Base-by-base conservation (phyloP, 1,140 invertebrate species). In the Neodiprion lecontei region DNA sequence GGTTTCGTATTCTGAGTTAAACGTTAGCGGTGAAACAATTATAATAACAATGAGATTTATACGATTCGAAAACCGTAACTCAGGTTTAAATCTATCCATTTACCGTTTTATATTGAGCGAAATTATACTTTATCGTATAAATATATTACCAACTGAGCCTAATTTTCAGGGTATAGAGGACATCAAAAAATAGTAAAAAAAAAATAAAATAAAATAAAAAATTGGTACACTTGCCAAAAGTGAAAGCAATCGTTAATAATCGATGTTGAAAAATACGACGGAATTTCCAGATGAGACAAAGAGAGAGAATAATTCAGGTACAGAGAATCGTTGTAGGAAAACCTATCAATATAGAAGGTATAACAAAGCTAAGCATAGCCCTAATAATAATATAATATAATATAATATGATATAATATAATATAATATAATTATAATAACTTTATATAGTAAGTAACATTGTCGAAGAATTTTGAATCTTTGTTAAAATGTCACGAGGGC, bases 241-340 rank as follows among this genome's bases (percentile, higher is more conserved):
- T 40, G 17, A 21, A 21, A 40, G 28, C 28, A 40, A 3, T 40
- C 5, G 28, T 40, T 40, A 40, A 1, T 40, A 40, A 40, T 40
- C 5, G 28, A 1, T 40, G 5, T 0, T 40, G 28, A 40, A 40
- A 40, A 40, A 40, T 2, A 40, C 1, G 28, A 40, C 28, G 5
- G 28, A 40, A 40, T 40, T 40, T 40, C 28, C 1, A 40, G 7
- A 8, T 14, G 11, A 61, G 53, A 12, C 5, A 61, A 9, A 69
- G n/a, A 72, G 48, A 66, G 68, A 71, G 72, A 71, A 74, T 74
- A 61, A 69, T 53, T 69, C 76, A 77, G 73, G 70, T 72, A 77
- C 73, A 49, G 70, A 61, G 72, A 72, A 70, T 77, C 76, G 76
- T 77, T 77, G 76, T 77, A 72, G 65, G 9, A 69, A 74, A 61